These are phyloP conservation scores for Microctonus aethiopoides DNA, from an alignment of 2,888 invertebrate genomes.

Conservation along the genomic window DNA sequence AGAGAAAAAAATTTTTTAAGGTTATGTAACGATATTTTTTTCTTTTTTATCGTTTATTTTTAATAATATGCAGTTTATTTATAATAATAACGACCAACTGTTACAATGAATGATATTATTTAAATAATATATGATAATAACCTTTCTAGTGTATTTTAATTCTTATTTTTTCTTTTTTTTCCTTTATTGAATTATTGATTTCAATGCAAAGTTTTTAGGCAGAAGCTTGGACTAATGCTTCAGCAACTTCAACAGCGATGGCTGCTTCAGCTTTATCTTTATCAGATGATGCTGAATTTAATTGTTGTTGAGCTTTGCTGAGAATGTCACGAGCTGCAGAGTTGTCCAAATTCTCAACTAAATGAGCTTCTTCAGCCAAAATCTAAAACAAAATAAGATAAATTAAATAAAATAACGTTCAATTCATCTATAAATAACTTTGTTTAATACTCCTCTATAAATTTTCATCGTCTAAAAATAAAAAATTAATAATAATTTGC, in stretches of 20 bases:
- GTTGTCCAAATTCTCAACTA: constrained; percentile 83
- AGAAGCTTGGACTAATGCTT: constrained; percentile 90
- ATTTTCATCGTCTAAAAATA: no score
- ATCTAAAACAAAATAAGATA: constrained; percentile 70
- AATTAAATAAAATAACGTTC: no score
- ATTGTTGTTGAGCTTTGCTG: constrained; percentile 84
- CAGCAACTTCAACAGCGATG: constrained; percentile 93
- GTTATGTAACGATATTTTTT: background rate
- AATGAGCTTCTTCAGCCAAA: constrained; percentile 95
- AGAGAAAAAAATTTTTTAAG: background rate
- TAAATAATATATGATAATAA: constrained; percentile 27
- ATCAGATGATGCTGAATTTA: constrained; percentile 84
- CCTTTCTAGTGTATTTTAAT: constrained; percentile 5
- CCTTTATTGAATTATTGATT: constrained; percentile 12
- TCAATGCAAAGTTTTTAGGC: constrained; percentile 69
- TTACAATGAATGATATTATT: constrained; percentile 35
- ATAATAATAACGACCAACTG: constrained; percentile 36
- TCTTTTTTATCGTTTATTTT: constrained; percentile 21
- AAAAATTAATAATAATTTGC: no score
- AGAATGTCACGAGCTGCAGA: constrained; percentile 85
- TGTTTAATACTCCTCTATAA: no score
- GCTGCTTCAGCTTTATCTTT: constrained; percentile 89
- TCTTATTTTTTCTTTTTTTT: background rate
- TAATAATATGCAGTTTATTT: constrained; percentile 39
- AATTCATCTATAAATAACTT: no score